Evolutionary conservation across 2,888 invertebrate genomes (phyloP).

Genomic region (Erebia ligea): DNA sequence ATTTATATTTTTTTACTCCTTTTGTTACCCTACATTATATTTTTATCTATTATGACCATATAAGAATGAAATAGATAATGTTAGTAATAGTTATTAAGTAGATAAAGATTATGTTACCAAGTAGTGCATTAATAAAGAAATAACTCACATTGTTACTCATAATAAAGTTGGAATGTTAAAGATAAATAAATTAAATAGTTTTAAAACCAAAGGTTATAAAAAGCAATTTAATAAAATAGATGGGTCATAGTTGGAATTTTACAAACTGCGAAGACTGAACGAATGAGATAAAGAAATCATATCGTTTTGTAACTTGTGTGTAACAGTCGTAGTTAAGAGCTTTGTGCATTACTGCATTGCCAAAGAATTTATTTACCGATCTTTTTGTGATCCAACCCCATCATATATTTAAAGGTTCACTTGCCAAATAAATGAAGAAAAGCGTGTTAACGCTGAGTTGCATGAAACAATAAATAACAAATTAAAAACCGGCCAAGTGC

Average conservation of each 20-base stretch:
- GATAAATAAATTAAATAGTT: constrained; percentile 50
- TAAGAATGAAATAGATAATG: constrained; percentile 32
- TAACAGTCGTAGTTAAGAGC: constrained; percentile 72
- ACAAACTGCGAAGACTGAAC: constrained; percentile 81
- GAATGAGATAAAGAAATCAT: constrained; percentile 79
- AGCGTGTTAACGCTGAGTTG: too few species aligned
- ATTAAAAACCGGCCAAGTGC: too few species aligned
- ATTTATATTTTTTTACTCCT: constrained; percentile 36
- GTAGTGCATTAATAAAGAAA: constrained; percentile 61
- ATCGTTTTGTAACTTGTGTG: constrained; percentile 80
- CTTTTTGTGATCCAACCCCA: constrained; percentile 36
- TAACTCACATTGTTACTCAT: constrained; percentile 62
- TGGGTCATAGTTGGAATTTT: constrained; percentile 77
- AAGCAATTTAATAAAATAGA: constrained; percentile 73
- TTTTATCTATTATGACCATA: constrained; percentile 37
- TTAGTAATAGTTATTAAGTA: constrained; percentile 26
- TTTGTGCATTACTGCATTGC: constrained; percentile 57
- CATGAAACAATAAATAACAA: too few species aligned
- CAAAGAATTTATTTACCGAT: constrained; percentile 40
- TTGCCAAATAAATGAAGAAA: too few species aligned
- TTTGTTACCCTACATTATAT: constrained; percentile 30
- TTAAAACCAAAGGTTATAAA: constrained; percentile 63
- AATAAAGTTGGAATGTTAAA: constrained; percentile 59
- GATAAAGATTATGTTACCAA: constrained; percentile 39
- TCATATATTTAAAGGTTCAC: background rate